Percentiles rank a stretch among this genome's conserved stretches.
phyloP scores from a whole-genome alignment of 2,797 vertebrate genomes.

The Nasua narica region DNA sequence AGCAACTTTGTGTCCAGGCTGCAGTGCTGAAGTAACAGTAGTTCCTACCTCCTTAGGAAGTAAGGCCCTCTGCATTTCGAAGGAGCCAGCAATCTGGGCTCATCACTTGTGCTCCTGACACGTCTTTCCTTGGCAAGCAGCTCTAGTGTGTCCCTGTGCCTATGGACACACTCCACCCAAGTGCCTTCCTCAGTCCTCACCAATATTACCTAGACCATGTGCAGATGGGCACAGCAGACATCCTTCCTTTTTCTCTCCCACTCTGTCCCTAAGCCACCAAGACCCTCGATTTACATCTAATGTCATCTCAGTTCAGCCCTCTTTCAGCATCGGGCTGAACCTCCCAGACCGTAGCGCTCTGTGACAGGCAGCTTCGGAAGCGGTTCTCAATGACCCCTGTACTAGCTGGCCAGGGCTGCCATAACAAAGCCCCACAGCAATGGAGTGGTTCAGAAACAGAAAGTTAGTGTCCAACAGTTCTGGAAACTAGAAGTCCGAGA shows the following conservation, averaged over 20 bases:
- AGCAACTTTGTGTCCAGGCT: not conserved
- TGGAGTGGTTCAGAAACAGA: not conserved
- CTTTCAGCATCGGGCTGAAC: not conserved
- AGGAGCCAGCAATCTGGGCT: not conserved
- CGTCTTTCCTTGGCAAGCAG: fast-evolving
- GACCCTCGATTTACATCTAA: not conserved
- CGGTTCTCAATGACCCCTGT: not conserved
- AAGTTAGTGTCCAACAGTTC: not conserved
- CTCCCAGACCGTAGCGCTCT: not conserved
- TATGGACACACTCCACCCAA: not conserved
- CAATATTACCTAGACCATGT: not conserved
- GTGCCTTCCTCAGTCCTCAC: not conserved
- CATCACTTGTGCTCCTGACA: fast-evolving
- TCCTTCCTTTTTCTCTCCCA: not conserved
- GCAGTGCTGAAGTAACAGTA: too few species aligned
- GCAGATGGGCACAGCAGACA: not conserved
- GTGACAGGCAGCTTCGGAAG: not conserved
- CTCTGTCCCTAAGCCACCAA: not conserved
- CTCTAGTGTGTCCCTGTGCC: not conserved
- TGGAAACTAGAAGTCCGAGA: not conserved
- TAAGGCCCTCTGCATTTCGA: not conserved
- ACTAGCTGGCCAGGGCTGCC: too few species aligned
- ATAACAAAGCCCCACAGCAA: not conserved
- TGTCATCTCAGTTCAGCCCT: not conserved
- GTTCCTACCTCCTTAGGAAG: not conserved